Evolutionary conservation across 2,113 vertebrate genomes (phyloP).

Genomic region (Anthoscopus minutus): DNA sequence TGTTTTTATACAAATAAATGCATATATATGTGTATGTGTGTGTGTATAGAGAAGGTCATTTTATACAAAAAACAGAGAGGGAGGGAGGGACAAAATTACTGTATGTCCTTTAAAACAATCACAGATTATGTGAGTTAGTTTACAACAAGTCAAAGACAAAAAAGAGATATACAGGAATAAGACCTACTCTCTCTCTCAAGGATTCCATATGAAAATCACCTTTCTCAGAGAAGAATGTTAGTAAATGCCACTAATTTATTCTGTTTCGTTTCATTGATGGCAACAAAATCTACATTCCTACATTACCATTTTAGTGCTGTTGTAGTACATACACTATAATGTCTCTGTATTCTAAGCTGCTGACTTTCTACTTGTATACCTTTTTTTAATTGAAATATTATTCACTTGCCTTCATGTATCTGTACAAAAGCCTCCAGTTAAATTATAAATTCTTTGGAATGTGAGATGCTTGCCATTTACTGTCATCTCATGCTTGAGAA

Average conservation of each 20-base stretch:
- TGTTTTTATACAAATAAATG: neutral
- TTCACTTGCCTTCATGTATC: neutral
- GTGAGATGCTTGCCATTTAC: slow-evolving; percentile 1
- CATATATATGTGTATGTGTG: neutral
- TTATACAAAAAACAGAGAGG: neutral
- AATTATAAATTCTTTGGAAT: slow-evolving; percentile 7
- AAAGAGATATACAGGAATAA: neutral
- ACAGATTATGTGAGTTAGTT: neutral
- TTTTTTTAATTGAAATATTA: neutral
- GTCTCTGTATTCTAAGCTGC: neutral
- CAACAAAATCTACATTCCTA: neutral
- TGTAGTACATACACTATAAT: neutral
- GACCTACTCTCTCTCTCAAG: neutral
- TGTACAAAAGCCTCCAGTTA: neutral
- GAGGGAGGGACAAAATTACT: neutral
- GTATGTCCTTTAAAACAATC: neutral
- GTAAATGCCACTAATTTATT: neutral
- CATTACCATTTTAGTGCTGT: neutral
- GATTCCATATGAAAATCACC: neutral
- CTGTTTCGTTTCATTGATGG: neutral
- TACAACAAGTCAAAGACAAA: neutral
- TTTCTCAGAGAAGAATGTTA: neutral
- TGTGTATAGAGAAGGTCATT: neutral
- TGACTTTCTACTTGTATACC: neutral
- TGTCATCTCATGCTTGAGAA: neutral